phyloP scores from a whole-genome alignment of 2,797 vertebrate species.

The Coracias cyanogaster region DNA sequence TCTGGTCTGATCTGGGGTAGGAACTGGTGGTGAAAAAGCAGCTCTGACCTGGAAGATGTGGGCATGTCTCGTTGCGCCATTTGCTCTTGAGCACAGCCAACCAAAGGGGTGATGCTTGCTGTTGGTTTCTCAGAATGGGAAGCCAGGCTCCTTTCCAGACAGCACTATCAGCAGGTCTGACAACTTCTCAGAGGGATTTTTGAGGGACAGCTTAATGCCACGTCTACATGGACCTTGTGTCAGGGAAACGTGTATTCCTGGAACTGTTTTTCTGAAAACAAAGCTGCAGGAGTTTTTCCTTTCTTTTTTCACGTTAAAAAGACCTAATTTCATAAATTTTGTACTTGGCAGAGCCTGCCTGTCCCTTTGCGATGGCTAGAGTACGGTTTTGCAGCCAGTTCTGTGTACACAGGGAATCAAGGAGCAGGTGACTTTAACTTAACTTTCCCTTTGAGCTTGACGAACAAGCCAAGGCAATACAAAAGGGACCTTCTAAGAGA shows the following conservation, averaged over 20 bases:
- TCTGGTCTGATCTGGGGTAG: neutral
- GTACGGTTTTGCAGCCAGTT: neutral
- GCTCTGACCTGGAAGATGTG: neutral
- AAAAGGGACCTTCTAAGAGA: conserved; percentile 47
- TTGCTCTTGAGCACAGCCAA: neutral
- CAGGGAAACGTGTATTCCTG: neutral
- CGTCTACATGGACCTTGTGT: neutral
- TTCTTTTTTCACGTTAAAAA: conserved; percentile 19
- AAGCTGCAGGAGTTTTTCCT: neutral
- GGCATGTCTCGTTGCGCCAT: neutral
- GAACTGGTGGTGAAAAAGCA: neutral
- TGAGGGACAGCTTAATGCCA: neutral
- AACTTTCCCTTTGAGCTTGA: conserved; percentile 50
- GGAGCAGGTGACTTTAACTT: conserved; percentile 65
- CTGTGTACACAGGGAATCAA: neutral
- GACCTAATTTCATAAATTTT: neutral
- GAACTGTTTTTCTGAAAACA: conserved; percentile 4
- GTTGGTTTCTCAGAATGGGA: neutral
- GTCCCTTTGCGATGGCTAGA: neutral
- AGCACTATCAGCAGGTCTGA: neutral
- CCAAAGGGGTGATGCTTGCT: neutral
- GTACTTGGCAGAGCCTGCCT: neutral
- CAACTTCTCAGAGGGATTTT: neutral
- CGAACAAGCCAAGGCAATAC: conserved; percentile 43
- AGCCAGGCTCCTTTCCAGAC: neutral